These are phyloP conservation scores for Tetraneura akinire DNA, from an alignment of 1,140 invertebrate species.

Conservation along the genomic window DNA sequence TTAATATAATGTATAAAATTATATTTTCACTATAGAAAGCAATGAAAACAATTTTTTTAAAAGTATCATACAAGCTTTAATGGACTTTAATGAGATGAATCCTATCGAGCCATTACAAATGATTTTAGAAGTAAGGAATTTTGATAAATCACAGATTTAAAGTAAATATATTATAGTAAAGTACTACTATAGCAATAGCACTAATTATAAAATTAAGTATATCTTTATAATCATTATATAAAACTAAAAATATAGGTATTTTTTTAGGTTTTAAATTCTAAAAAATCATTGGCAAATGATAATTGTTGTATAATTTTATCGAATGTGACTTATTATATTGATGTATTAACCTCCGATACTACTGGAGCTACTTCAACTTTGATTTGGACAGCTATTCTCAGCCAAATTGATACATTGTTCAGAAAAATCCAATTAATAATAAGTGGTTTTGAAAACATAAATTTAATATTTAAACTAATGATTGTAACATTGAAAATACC, in stretches of 20 bases:
- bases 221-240: too few relatives aligned
- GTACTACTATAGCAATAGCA: too few relatives aligned
- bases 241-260: too few relatives aligned
- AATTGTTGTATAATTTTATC: conserved; percentile 73
- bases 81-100: conserved; percentile 97
- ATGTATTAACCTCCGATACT: conserved; percentile 85
- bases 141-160: too few relatives aligned
- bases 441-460: conserved; percentile 72
- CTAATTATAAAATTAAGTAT: too few relatives aligned
- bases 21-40: conserved; percentile 62
- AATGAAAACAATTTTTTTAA: conserved; percentile 83
- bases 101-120: conserved; percentile 90
- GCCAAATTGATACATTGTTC: conserved; percentile 83
- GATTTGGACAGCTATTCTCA: conserved; percentile 78
- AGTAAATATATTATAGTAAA: too few relatives aligned
- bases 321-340: conserved; percentile 91
- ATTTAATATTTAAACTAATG: conserved; percentile 81
- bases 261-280: conserved; percentile 76
- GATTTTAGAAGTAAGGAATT: conserved; percentile 74
- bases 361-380: conserved; percentile 67
- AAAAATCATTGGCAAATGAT: conserved; percentile 82
- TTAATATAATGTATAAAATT: conserved; percentile 52
- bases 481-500: conserved; percentile 82
- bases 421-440: conserved; percentile 76
- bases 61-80: conserved; percentile 86